Base-by-base conservation (phyloP, 2,797 vertebrate species). In the Hoplostethus mediterraneus region DNA sequence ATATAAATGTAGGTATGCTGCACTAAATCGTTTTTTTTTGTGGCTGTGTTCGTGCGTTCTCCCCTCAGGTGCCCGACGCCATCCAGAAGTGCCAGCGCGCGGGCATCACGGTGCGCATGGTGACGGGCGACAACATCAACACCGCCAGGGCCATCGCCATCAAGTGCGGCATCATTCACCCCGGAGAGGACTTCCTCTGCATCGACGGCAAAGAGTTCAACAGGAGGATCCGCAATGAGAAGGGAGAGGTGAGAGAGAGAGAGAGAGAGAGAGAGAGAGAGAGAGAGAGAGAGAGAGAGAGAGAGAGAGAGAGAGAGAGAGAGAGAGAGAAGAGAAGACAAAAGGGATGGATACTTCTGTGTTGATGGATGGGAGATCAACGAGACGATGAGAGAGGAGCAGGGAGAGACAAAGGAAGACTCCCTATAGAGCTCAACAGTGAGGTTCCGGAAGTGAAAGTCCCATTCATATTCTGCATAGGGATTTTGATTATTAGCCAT, bases 131-230 rank as follows among this genome's bases (percentile, higher is more conserved):
- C 93, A 99, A 99, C 89, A 99, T 99, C 85, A 99, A 99, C 92
- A 99, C 98, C 0, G 98, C 98, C 52, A 93, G 98, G 59, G 98
- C 98, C 87, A 99, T 99, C 31, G 98, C 98, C 85, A 98, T 99
- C 83, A 99, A 99, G 72, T 99, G 98, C 48, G 98, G 98, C 45
- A 99, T 99, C 92, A 97, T 99, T 84, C 96, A 97, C 57, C 98
- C 98, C 0, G 98, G 98, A 71, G 98, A 99, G 67, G 98, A 99
- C 85, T 99, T 99, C 81, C 93, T 99, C 63, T 99, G 98, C 89
- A 96, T 99, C 2, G 97, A 99, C 30, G 98, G 98, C 36, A 99
- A 99, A 70, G 97, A 99, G 85, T 99, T 99, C 92, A 99, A 99
- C 94, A 93, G 97, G 73, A 96, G 98, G 91, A 99, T 99, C 92